A percentile compares a stretch with the other conserved stretches of the same genome.
phyloP scores from a whole-genome alignment of 1,140 invertebrate species.

The Penaeus japonicus region DNA sequence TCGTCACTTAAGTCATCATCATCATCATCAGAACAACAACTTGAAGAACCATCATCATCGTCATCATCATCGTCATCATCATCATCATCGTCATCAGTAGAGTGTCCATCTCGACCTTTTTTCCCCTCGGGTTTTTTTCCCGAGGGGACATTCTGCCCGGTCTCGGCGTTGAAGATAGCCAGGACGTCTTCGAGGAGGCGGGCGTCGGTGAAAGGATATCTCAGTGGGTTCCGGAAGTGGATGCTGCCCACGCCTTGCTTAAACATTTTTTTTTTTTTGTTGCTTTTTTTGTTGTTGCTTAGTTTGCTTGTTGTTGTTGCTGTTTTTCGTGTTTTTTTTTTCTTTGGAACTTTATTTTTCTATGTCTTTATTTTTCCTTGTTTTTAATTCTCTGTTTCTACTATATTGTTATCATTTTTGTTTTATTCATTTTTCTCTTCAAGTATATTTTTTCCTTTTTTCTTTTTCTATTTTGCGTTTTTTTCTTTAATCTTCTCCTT shows the following conservation, averaged over 20 bases:
- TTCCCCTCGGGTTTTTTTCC: not conserved
- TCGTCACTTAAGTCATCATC: too few relatives aligned
- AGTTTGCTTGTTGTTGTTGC: too few relatives aligned
- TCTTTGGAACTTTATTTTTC: too few relatives aligned
- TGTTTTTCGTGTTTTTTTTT: too few relatives aligned
- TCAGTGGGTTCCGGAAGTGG: slow-evolving; percentile 32
- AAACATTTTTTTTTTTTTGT: not conserved
- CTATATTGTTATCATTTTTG: too few relatives aligned
- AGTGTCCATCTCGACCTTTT: not conserved
- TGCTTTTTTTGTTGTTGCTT: too few relatives aligned
- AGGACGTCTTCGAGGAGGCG: slow-evolving; percentile 32
- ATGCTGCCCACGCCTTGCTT: slow-evolving; percentile 39
- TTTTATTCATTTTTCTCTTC: too few relatives aligned
- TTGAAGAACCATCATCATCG: not conserved
- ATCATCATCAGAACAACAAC: not conserved
- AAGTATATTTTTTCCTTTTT: too few relatives aligned
- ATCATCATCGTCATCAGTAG: not conserved
- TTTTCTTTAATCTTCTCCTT: too few relatives aligned
- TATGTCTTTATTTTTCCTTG: too few relatives aligned
- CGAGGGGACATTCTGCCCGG: not conserved
- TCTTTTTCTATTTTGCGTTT: too few relatives aligned
- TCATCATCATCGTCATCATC: not conserved
- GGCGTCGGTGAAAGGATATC: slow-evolving; percentile 48
- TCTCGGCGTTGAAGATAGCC: slow-evolving; percentile 8
- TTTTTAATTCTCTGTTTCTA: too few relatives aligned